These are phyloP conservation scores for Peribatodes rhomboidaria DNA, from an alignment of 2,888 invertebrate genomes.

Conservation along the genomic window DNA sequence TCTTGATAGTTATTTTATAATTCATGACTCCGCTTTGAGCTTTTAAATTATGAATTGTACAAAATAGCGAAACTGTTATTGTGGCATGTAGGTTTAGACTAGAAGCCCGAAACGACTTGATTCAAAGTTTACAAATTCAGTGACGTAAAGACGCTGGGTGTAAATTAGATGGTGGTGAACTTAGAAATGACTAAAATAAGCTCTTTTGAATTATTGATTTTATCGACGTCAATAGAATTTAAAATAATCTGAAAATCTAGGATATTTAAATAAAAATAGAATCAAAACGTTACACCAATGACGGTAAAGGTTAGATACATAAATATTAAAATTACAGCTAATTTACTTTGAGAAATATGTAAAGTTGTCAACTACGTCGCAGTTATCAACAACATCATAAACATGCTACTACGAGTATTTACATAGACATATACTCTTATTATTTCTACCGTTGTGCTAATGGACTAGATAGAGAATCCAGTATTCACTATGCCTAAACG, in stretches of 20 bases:
- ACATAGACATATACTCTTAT: too few relatives aligned
- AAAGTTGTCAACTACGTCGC: neutral
- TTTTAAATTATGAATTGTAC: too few relatives aligned
- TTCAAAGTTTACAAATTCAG: neutral
- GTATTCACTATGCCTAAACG: too few relatives aligned
- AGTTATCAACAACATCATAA: neutral
- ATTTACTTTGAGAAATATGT: neutral
- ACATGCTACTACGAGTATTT: neutral
- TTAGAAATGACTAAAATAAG: neutral
- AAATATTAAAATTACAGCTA: neutral
- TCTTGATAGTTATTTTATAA: neutral
- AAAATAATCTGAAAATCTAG: constrained; percentile 6
- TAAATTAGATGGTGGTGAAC: neutral
- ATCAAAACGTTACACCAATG: constrained; percentile 3
- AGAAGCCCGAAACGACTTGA: neutral
- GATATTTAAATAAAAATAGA: constrained; percentile 11
- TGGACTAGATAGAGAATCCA: too few relatives aligned
- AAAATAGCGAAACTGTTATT: neutral
- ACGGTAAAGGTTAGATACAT: constrained; percentile 3
- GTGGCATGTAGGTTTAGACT: neutral
- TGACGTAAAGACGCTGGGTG: neutral
- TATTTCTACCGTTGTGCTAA: too few relatives aligned
- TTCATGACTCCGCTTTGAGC: neutral
- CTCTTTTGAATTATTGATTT: constrained; percentile 12
- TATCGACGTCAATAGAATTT: constrained; percentile 3